A percentile compares a stretch with the other conserved stretches of the same genome.
phyloP scores from a whole-genome alignment of 1,140 invertebrate species.

The Drosophila suzukii region DNA sequence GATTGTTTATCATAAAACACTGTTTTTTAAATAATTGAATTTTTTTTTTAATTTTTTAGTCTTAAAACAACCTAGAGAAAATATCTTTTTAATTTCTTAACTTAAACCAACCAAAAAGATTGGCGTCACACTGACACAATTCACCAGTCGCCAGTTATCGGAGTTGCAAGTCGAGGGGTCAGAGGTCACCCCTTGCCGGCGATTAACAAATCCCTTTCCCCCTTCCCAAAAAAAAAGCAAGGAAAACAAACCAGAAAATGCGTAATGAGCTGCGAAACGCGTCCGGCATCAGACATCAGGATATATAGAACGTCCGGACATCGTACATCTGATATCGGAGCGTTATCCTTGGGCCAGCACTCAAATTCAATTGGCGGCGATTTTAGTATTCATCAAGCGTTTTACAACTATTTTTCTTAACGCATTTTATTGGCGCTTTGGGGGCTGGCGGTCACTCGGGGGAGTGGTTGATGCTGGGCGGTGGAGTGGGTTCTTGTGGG shows the following conservation, averaged over 20 bases:
- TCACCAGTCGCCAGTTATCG: slow-evolving; percentile 16
- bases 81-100: neutral
- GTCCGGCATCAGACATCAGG: slow-evolving; percentile 38
- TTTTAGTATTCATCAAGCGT: slow-evolving; percentile 81
- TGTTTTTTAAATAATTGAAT: too few species aligned
- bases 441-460: slow-evolving; percentile 43
- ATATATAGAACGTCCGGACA: slow-evolving; percentile 9
- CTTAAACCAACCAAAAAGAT: neutral
- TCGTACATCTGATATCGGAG: slow-evolving; percentile 26
- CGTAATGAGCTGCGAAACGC: slow-evolving; percentile 76
- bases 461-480: slow-evolving; percentile 21
- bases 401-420: slow-evolving; percentile 83
- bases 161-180: neutral
- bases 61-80: too few species aligned
- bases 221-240: neutral
- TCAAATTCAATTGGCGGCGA: slow-evolving; percentile 70
- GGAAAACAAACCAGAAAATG: slow-evolving; percentile 38
- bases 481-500: slow-evolving; percentile 10
- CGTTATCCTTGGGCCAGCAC: slow-evolving; percentile 10
- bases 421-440: slow-evolving; percentile 79
- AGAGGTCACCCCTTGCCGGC: slow-evolving; percentile 16
- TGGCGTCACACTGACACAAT: slow-evolving; percentile 11
- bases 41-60: too few species aligned
- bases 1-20: too few species aligned
- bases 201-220: slow-evolving; percentile 28